phyloP scores from a whole-genome alignment of 1,140 invertebrate species.

The Mesaphorura yosii region DNA sequence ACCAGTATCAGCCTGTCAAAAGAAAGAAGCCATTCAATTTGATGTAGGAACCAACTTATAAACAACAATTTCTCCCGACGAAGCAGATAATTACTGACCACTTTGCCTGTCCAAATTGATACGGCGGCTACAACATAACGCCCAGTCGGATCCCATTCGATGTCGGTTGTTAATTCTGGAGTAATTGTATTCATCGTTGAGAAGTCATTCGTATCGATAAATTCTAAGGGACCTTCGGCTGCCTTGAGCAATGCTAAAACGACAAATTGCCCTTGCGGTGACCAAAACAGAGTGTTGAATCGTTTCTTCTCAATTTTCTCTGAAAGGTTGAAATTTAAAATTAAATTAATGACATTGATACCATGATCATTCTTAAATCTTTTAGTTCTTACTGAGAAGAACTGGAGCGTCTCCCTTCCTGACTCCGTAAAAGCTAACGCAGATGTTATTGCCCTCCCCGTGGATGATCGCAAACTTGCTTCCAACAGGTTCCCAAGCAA shows the following conservation, averaged over 20 bases:
- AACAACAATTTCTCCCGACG: background rate
- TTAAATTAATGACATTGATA: conserved; percentile 12
- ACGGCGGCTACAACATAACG: conserved; percentile 92
- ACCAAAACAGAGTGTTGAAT: conserved; percentile 94
- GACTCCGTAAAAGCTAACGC: conserved; percentile 88
- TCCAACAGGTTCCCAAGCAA: conserved; percentile 97
- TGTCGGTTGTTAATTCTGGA: conserved; percentile 87
- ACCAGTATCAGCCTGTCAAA: conserved; percentile 65
- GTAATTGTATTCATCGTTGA: conserved; percentile 85
- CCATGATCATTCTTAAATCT: conserved; percentile 5
- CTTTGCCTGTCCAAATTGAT: conserved; percentile 90
- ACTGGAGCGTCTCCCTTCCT: conserved; percentile 73
- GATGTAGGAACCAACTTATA: conserved; percentile 1
- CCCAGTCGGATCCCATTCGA: conserved; percentile 99
- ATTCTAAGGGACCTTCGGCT: conserved; percentile 83
- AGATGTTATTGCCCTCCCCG: conserved; percentile 76
- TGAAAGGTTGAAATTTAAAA: conserved; percentile 32
- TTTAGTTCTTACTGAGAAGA: conserved; percentile 54
- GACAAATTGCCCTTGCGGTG: conserved; percentile 87
- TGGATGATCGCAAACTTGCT: conserved; percentile 93
- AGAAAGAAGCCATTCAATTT: conserved; percentile 8
- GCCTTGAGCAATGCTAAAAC: conserved; percentile 73
- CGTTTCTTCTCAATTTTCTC: conserved; percentile 80
- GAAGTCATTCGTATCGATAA: conserved; percentile 89
- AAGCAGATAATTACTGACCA: conserved; percentile 15